A percentile compares a stretch with the other conserved stretches of the same genome.
Conservation (phyloP, 1,140 invertebrate genomes). For the Eubasilissa regina region DNA sequence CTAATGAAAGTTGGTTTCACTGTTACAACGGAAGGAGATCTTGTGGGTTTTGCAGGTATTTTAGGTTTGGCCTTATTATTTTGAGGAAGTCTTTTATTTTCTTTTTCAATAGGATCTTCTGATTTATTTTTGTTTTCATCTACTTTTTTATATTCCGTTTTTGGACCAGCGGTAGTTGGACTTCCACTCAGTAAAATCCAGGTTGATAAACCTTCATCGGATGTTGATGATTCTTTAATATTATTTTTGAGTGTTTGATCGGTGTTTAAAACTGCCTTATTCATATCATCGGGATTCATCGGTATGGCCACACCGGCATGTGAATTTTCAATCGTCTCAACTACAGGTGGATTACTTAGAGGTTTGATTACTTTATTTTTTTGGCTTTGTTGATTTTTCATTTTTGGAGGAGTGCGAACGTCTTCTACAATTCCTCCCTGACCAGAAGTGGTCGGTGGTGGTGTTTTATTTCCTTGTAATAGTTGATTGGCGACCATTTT, state of each 20-base stretch:
- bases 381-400: conserved; percentile 71
- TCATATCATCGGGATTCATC: conserved; percentile 71
- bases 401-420: conserved; percentile 76
- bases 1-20: conserved; percentile 53
- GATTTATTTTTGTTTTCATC: conserved; percentile 49
- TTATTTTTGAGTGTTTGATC: conserved; percentile 48
- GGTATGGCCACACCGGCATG: conserved; percentile 76
- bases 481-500: conserved; percentile 74
- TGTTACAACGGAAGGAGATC: conserved; percentile 30
- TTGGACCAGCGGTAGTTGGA: conserved; percentile 64
- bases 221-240: conserved; percentile 73
- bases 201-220: conserved; percentile 80
- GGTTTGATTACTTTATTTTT: conserved; percentile 68
- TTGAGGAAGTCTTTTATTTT: conserved; percentile 58
- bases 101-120: conserved; percentile 61
- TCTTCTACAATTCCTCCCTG: conserved; percentile 69
- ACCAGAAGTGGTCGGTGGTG: conserved; percentile 62
- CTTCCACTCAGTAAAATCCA: conserved; percentile 81
- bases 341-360: conserved; percentile 65
- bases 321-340: conserved; percentile 67
- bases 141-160: conserved; percentile 64
- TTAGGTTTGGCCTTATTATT: conserved; percentile 66
- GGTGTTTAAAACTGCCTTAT: conserved; percentile 66
- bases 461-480: conserved; percentile 66
- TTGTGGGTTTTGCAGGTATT: conserved; percentile 51